Conservation (phyloP, 2,797 vertebrate genomes). For the Urocyon cinereoargenteus region DNA sequence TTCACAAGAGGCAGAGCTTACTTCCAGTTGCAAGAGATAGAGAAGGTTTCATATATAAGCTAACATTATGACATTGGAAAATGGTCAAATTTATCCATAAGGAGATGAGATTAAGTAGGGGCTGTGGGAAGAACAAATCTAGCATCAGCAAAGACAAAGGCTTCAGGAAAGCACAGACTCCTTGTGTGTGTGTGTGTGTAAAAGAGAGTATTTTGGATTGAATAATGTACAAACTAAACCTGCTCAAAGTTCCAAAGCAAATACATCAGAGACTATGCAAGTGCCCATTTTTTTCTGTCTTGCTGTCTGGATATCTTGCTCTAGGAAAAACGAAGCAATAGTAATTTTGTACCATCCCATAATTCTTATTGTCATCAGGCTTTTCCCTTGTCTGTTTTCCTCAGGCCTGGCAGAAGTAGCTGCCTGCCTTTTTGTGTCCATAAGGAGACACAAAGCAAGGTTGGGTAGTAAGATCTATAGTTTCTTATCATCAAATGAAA, state of each 20-base stretch:
- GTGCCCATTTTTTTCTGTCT: not conserved
- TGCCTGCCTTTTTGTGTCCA: not conserved
- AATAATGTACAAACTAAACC: not conserved
- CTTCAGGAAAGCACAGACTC: not conserved
- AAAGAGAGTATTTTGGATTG: not conserved
- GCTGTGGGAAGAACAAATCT: not conserved
- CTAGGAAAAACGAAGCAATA: not conserved
- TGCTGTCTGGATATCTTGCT: not conserved
- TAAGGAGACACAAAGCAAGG: not conserved
- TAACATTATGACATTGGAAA: slow-evolving; percentile 18
- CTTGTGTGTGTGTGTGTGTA: not conserved
- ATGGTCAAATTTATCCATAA: not conserved
- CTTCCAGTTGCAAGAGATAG: not conserved
- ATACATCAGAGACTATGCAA: not conserved
- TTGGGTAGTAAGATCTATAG: not conserved
- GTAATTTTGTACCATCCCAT: not conserved
- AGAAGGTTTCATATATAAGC: not conserved
- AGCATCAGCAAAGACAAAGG: not conserved
- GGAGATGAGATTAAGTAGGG: not conserved
- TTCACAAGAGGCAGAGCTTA: not conserved
- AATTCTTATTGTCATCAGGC: not conserved
- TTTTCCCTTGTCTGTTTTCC: not conserved
- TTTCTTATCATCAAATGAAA: slow-evolving; percentile 50
- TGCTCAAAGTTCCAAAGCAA: not conserved
- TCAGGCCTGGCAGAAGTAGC: not conserved